Conservation (phyloP, 2,797 vertebrate genomes). For the Poecilia picta region DNA sequence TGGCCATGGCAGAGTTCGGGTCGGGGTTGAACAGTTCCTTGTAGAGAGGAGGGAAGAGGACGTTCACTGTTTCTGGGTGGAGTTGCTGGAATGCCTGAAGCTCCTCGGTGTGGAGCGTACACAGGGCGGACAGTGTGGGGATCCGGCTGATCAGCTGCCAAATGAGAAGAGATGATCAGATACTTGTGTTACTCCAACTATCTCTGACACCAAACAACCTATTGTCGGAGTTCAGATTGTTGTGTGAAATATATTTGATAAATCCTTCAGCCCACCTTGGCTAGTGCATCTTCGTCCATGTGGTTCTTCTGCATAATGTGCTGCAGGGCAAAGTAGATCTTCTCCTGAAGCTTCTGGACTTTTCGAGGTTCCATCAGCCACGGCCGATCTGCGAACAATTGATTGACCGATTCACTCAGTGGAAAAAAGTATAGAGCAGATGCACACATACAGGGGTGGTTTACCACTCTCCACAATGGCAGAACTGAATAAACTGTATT, state of each 20-base stretch:
- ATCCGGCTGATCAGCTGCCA: constrained; percentile 96
- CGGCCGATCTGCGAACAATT: constrained; percentile 86
- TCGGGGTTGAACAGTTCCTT: constrained; percentile 99
- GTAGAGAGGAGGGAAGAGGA: constrained; percentile 97
- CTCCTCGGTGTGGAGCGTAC: constrained; percentile 98
- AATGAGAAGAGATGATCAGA: constrained; percentile 43
- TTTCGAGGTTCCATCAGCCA: constrained; percentile 99
- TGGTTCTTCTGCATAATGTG: constrained; percentile 99
- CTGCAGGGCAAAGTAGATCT: constrained; percentile 99
- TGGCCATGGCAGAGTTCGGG: constrained; percentile 89
- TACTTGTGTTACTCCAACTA: not conserved
- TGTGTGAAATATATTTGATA: not conserved
- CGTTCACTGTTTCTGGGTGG: constrained; percentile 97
- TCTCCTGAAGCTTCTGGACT: constrained; percentile 99
- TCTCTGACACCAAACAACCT: constrained; percentile 1
- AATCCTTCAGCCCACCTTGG: constrained; percentile 85
- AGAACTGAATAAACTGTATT: not conserved
- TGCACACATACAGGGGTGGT: not conserved
- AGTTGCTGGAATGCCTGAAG: constrained; percentile 98
- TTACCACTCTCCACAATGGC: not conserved
- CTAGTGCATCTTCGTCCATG: constrained; percentile 94
- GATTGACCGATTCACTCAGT: not conserved
- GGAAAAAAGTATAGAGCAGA: not conserved
- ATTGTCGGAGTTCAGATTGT: constrained; percentile 6
- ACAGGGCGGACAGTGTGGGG: constrained; percentile 96